These are phyloP conservation scores for Drosophila nasuta DNA, from an alignment of 1,140 invertebrate genomes.

Conservation along the genomic window DNA sequence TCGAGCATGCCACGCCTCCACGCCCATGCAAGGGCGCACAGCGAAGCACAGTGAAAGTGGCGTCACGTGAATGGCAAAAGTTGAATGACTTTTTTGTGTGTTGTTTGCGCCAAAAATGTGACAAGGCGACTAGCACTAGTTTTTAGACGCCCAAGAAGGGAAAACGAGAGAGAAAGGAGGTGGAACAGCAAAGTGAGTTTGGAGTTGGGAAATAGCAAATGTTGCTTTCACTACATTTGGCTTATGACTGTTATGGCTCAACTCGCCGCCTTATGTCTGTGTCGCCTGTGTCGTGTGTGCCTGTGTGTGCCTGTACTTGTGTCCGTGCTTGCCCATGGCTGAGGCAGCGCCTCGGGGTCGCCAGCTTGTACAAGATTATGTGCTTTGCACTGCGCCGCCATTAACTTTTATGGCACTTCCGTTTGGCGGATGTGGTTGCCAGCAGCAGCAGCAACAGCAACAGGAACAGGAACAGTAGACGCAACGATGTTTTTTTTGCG, in stretches of 20 bases:
- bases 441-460: background rate
- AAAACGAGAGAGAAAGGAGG: constrained; percentile 4
- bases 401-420: constrained; percentile 84
- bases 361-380: constrained; percentile 79
- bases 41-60: background rate
- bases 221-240: constrained; percentile 69
- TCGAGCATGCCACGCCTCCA: constrained; percentile 31
- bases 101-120: constrained; percentile 45
- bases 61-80: constrained; percentile 56
- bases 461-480: background rate
- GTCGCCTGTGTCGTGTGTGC: background rate
- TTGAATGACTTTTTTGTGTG: constrained; percentile 77
- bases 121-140: constrained; percentile 26
- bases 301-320: background rate
- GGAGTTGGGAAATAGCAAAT: constrained; percentile 41
- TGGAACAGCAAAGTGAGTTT: background rate
- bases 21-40: background rate
- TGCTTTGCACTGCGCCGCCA: constrained; percentile 75
- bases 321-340: constrained; percentile 31
- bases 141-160: background rate
- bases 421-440: constrained; percentile 74
- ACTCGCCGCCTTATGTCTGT: background rate
- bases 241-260: constrained; percentile 55
- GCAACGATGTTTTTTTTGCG: constrained; percentile 1
- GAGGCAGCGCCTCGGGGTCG: constrained; percentile 52